Evolutionary conservation across 2,888 invertebrate species (phyloP).

Genomic region (Apantesis nais): DNA sequence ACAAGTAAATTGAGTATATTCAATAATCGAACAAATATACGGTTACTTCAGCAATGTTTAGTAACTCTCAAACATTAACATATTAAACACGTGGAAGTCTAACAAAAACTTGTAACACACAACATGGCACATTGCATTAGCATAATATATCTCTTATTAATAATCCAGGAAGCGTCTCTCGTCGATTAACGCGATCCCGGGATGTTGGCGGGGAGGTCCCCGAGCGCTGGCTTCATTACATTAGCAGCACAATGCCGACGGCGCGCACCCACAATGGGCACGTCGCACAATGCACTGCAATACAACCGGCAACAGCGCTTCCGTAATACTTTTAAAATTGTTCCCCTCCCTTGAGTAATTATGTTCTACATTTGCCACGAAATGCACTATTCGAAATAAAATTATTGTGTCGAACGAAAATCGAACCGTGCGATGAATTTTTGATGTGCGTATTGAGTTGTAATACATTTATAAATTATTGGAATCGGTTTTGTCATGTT

Average conservation of each 20-base stretch:
- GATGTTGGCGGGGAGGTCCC: conserved; percentile 25
- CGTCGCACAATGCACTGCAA: conserved; percentile 19
- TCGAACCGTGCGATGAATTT: conserved; percentile 29
- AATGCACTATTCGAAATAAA: conserved; percentile 31
- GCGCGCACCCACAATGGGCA: conserved; percentile 34
- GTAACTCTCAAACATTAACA: conserved; percentile 23
- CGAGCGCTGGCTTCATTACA: conserved; percentile 42
- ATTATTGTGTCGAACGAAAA: conserved; percentile 24
- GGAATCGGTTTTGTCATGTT: background rate
- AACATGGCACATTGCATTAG: conserved; percentile 42
- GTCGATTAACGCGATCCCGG: conserved; percentile 39
- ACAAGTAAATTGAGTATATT: conserved; percentile 9
- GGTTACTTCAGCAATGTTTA: conserved; percentile 1
- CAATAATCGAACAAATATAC: conserved; percentile 10
- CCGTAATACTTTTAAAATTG: conserved; percentile 46
- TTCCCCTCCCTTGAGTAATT: conserved; percentile 40
- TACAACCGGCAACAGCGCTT: conserved; percentile 11
- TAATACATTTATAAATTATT: conserved; percentile 1
- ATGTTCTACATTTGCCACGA: conserved; percentile 38
- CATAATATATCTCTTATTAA: conserved; percentile 49
- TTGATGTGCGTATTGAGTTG: conserved; percentile 30
- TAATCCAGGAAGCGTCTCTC: conserved; percentile 35
- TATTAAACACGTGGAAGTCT: conserved; percentile 36
- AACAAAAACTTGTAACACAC: conserved; percentile 46
- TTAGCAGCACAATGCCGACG: conserved; percentile 37